These are phyloP conservation scores for Ceratotherium simum DNA, from an alignment of 2,113 vertebrate species.

Conservation along the genomic window DNA sequence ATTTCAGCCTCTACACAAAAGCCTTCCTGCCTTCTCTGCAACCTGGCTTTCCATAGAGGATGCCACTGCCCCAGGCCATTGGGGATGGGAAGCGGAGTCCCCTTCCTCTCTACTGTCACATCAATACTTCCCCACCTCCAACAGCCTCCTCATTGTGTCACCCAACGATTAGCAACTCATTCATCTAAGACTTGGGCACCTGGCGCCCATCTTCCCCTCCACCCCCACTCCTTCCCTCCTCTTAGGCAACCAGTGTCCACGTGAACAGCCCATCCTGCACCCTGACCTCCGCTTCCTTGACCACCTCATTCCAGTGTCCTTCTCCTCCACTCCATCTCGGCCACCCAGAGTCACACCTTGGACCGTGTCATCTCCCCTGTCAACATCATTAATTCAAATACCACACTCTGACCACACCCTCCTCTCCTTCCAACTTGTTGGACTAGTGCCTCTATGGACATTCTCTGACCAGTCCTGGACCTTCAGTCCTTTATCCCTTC, in stretches of 20 bases:
- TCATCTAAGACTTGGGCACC: neutral
- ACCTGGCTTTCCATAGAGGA: neutral
- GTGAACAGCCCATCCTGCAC: neutral
- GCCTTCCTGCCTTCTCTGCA: neutral
- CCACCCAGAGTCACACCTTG: neutral
- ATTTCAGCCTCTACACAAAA: neutral
- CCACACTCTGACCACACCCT: neutral
- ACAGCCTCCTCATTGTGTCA: neutral
- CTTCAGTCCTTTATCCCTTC: neutral
- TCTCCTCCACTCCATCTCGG: neutral
- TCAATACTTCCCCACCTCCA: neutral
- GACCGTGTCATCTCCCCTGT: neutral
- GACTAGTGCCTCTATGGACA: neutral
- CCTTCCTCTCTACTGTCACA: neutral
- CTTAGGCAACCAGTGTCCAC: neutral
- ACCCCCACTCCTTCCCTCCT: neutral
- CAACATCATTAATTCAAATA: neutral
- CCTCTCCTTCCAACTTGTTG: too few species aligned
- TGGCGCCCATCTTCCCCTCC: neutral
- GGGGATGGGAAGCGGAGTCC: neutral
- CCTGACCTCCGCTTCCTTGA: neutral
- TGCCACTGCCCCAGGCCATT: too few species aligned
- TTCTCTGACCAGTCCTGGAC: neutral
- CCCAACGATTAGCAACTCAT: neutral
- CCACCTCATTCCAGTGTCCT: neutral